Conservation (phyloP, 1,140 invertebrate species). For the Drosophila pseudoobscura region DNA sequence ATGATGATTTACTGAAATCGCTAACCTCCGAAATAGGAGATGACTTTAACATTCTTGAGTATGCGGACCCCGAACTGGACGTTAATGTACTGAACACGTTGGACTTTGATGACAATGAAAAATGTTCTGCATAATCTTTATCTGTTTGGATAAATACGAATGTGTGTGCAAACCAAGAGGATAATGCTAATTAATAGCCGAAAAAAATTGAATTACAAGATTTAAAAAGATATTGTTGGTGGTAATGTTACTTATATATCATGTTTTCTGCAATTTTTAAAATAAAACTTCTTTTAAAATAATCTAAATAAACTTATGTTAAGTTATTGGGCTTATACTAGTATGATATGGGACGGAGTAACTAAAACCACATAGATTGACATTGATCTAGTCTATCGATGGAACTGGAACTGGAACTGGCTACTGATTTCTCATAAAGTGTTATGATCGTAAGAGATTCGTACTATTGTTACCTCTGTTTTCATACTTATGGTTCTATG, state of each 20-base stretch:
- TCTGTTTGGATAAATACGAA: conserved; percentile 1
- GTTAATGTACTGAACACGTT: conserved; percentile 90
- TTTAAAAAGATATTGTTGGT: too few relatives aligned
- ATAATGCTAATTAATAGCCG: conserved; percentile 6
- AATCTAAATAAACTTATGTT: too few relatives aligned
- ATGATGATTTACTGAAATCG: conserved; percentile 91
- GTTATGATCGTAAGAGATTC: not conserved
- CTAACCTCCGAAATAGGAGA: conserved; percentile 93
- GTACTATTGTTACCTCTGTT: conserved; percentile 21
- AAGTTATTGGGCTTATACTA: too few relatives aligned
- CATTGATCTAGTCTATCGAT: too few relatives aligned
- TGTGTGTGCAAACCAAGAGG: too few relatives aligned
- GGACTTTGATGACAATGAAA: conserved; percentile 88
- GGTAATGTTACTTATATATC: too few relatives aligned
- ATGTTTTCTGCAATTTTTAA: too few relatives aligned
- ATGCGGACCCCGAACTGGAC: conserved; percentile 97
- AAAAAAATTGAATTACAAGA: too few relatives aligned
- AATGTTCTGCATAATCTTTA: conserved; percentile 46
- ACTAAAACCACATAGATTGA: too few relatives aligned
- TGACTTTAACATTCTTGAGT: conserved; percentile 97
- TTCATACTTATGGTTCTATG: conserved; percentile 10
- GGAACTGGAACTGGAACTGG: too few relatives aligned
- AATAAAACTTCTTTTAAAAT: too few relatives aligned
- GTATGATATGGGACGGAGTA: too few relatives aligned
- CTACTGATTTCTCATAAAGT: conserved; percentile 1